Evolutionary conservation across 2,797 vertebrate genomes (phyloP).

Genomic region (Mycteria americana): DNA sequence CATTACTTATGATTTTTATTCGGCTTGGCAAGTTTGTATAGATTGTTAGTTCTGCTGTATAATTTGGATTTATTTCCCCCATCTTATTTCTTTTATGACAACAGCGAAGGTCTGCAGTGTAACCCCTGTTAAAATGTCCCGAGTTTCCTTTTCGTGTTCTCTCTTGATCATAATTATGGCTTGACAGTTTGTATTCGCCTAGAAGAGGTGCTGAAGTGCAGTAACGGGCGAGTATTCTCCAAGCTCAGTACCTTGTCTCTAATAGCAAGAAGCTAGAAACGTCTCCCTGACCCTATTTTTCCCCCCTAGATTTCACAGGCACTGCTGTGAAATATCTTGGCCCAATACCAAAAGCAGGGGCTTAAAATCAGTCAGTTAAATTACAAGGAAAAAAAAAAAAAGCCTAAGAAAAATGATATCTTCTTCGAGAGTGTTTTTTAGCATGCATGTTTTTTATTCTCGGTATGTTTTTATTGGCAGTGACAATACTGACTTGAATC

Average conservation of each 20-base stretch:
- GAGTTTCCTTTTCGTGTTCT: not conserved
- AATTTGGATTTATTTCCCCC: not conserved
- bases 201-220: not conserved
- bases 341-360: not conserved
- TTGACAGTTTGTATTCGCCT: not conserved
- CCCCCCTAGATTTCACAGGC: not conserved
- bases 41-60: not conserved
- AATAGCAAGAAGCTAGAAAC: not conserved
- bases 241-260: not conserved
- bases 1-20: not conserved
- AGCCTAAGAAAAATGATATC: not conserved
- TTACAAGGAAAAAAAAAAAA: fast-evolving
- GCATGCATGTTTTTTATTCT: not conserved
- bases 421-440: not conserved
- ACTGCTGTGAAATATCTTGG: not conserved
- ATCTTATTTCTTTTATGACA: not conserved
- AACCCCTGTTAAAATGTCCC: not conserved
- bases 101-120: not conserved
- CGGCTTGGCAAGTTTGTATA: not conserved
- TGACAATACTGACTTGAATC: not conserved
- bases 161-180: not conserved
- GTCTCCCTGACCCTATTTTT: not conserved
- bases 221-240: not conserved
- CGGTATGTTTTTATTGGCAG: not conserved
- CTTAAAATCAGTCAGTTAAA: not conserved